These are phyloP conservation scores for Rotaria socialis DNA, from an alignment of 2,888 invertebrate genomes.

Conservation along the genomic window DNA sequence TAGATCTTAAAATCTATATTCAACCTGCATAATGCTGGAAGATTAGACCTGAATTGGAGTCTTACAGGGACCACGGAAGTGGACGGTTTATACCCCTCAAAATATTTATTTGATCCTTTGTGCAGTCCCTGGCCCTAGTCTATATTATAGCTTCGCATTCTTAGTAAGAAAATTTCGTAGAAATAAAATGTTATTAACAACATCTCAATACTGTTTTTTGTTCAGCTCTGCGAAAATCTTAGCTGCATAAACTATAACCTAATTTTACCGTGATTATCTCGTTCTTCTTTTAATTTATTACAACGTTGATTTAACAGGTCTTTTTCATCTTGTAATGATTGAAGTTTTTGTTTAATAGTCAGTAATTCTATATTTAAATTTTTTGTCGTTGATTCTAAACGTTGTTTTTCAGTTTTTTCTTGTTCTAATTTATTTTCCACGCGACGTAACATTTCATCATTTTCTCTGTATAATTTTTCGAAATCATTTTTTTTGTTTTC, in stretches of 20 bases:
- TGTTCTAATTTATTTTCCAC: constrained; percentile 6
- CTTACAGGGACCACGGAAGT: too few relatives aligned
- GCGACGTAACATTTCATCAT: not conserved
- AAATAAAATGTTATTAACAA: too few relatives aligned
- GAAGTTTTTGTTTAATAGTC: not conserved
- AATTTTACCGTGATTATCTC: not conserved
- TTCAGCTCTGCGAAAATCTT: too few relatives aligned
- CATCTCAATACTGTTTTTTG: too few relatives aligned
- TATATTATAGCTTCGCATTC: too few relatives aligned
- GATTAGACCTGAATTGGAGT: too few relatives aligned
- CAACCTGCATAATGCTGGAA: too few relatives aligned
- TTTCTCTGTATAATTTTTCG: not conserved
- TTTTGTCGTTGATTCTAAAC: not conserved
- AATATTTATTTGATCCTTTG: too few relatives aligned
- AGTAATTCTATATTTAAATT: not conserved
- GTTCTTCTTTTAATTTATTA: constrained; percentile 6
- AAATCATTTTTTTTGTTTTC: constrained; percentile 1
- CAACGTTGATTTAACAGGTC: not conserved
- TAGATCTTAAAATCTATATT: not conserved
- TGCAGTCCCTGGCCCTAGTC: too few relatives aligned
- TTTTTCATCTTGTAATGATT: constrained; percentile 1
- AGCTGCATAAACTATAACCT: too few relatives aligned
- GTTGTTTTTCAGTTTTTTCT: not conserved
- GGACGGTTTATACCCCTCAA: too few relatives aligned
- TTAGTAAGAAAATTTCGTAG: too few relatives aligned